Evolutionary conservation across 1,140 invertebrate species (phyloP).

Genomic region (Philopotamus ludificatus): DNA sequence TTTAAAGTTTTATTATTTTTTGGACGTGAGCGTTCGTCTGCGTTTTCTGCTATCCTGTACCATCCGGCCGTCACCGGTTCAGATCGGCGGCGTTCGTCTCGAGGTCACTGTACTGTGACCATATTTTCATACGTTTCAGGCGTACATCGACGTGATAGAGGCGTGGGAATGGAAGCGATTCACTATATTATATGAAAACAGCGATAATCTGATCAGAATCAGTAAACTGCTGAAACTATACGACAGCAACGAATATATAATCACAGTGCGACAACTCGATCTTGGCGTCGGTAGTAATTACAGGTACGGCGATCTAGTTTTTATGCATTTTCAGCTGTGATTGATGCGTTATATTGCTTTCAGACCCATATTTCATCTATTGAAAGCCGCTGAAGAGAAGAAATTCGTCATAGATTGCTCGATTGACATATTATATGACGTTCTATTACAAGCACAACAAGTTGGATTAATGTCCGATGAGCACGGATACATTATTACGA

Average conservation of each 20-base stretch:
- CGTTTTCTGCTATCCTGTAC: no score
- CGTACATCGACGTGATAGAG: conserved; percentile 72
- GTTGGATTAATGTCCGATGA: conserved; percentile 78
- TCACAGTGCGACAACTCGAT: conserved; percentile 62
- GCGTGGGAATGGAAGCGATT: conserved; percentile 82
- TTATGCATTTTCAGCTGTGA: neutral
- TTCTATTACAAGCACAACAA: conserved; percentile 77
- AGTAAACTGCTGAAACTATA: conserved; percentile 74
- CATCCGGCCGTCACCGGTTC: no score
- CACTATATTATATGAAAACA: conserved; percentile 82
- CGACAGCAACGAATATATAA: conserved; percentile 55
- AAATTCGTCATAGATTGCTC: conserved; percentile 76
- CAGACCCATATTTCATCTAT: conserved; percentile 54
- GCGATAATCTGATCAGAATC: conserved; percentile 75
- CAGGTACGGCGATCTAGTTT: conserved; percentile 36
- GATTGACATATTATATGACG: conserved; percentile 61
- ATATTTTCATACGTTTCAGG: no score
- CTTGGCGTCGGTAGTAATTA: conserved; percentile 49
- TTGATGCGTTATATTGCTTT: neutral
- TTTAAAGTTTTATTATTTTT: no score
- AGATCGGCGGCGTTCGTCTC: no score
- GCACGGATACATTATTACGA: conserved; percentile 75
- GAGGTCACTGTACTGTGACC: no score
- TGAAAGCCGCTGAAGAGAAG: conserved; percentile 56
- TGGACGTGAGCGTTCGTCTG: no score